Conservation (phyloP, 1,140 invertebrate species). For the Zaprionus inermis region DNA sequence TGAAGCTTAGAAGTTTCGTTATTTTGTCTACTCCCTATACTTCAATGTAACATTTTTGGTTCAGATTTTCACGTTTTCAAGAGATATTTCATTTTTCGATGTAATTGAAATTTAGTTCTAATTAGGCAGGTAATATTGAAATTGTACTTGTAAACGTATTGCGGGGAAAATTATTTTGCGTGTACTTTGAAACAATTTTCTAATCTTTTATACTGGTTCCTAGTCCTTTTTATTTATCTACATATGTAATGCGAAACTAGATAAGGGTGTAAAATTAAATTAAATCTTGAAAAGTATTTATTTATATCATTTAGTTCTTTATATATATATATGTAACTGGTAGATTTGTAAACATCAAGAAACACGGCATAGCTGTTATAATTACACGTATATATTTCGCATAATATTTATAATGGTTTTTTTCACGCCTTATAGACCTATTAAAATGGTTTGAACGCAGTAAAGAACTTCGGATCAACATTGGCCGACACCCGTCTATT, state of each 20-base stretch:
- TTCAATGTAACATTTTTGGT: neutral
- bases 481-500: neutral
- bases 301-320: conserved; percentile 61
- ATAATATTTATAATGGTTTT: conserved; percentile 50
- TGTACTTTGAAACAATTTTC: conserved; percentile 48
- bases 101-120: conserved; percentile 1
- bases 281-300: conserved; percentile 72
- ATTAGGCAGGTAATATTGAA: conserved; percentile 9
- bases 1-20: conserved; percentile 17
- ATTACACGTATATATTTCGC: conserved; percentile 28
- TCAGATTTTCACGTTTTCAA: neutral
- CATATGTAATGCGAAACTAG: conserved; percentile 62
- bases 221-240: conserved; percentile 72
- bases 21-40: conserved; percentile 17
- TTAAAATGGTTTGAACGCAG: neutral
- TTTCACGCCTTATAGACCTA: conserved; percentile 18
- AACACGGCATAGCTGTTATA: conserved; percentile 38
- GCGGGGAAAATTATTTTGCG: conserved; percentile 9
- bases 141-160: conserved; percentile 1
- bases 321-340: conserved; percentile 31
- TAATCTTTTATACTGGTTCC: conserved; percentile 74
- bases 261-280: conserved; percentile 45
- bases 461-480: neutral
- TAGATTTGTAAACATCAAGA: conserved; percentile 34
- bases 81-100: neutral